Conservation (phyloP, 2,797 vertebrate species). For the Galago senegalensis region DNA sequence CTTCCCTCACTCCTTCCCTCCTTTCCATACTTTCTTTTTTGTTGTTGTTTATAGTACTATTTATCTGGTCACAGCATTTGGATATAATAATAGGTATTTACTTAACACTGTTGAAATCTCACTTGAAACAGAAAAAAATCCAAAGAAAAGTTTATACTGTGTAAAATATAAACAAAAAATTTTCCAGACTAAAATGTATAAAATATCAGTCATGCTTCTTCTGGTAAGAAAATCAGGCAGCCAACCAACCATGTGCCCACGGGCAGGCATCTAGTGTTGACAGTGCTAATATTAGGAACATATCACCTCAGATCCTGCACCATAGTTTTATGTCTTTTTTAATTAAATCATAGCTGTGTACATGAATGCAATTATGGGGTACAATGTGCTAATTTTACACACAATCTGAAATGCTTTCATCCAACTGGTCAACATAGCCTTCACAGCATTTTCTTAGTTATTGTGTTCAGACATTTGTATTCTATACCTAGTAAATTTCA, state of each 20-base stretch:
- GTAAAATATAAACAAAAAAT: constrained; percentile 88
- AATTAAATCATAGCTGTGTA: too few species aligned
- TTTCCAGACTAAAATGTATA: constrained; percentile 87
- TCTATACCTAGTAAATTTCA: too few species aligned
- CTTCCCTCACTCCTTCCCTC: too few species aligned
- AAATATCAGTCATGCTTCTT: constrained; percentile 84
- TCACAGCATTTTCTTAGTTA: too few species aligned
- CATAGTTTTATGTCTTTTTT: constrained; percentile 77
- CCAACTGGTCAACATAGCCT: too few species aligned
- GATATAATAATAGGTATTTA: constrained; percentile 76
- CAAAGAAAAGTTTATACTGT: constrained; percentile 86
- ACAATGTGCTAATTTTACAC: too few species aligned
- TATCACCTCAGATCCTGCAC: constrained; percentile 95
- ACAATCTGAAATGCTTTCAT: too few species aligned
- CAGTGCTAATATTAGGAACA: background rate
- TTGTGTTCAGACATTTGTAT: too few species aligned
- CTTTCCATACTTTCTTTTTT: too few species aligned
- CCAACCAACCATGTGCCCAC: constrained; percentile 41
- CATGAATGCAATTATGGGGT: too few species aligned
- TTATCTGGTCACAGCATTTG: constrained; percentile 77
- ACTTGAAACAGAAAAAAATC: constrained; percentile 76
- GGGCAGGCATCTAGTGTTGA: constrained; percentile 21
- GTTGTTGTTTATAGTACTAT: constrained; percentile 75
- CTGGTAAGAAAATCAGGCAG: constrained; percentile 85
- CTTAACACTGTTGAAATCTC: constrained; percentile 79